Base-by-base conservation (phyloP, 2,888 invertebrate genomes). In the Aelia acuminata region DNA sequence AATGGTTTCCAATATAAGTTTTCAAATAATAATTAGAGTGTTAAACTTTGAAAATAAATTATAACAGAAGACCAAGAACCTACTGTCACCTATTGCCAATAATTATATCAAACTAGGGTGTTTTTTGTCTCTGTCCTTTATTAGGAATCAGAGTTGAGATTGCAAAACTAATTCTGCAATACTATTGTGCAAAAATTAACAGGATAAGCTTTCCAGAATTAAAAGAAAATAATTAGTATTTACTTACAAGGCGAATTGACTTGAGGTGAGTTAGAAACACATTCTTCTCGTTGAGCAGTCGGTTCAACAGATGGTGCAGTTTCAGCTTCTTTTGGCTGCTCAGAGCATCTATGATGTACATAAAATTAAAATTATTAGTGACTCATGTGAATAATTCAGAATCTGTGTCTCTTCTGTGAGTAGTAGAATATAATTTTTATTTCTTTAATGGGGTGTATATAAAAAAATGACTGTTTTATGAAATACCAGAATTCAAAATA, bases 321-420 rank as follows among this genome's bases (percentile, higher is more conserved):
- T 80, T 80, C 80, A 80, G 43, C 80, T 43, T 80, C 43, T 80
- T 47, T 80, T 22, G 80, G 80, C n/a, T 80, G 80, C 3, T 43
- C 22, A 47, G 80, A n/a, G 80, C 80, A 80, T 43, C 80, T 80
- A 80, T n/a, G 39, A 80, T 43, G 43, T 80, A n/a, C 22, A 80
- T n/a, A 80, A 80, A 80, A 80, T 47, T n/a, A n/a, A n/a, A n/a
- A n/a, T n/a, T n/a, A n/a, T n/a, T n/a, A n/a, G n/a, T n/a, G n/a
- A n/a, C n/a, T n/a, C n/a, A n/a, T n/a, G n/a, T n/a, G n/a, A n/a
- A n/a, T n/a, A n/a, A n/a, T n/a, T n/a, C n/a, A n/a, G n/a, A n/a
- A n/a, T n/a, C n/a, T n/a, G n/a, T n/a, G n/a, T n/a, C n/a, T n/a
- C n/a, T n/a, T n/a, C n/a, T n/a, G n/a, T n/a, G n/a, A n/a, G n/a